Conservation (phyloP, 2,888 invertebrate species). For the Busseola fusca region DNA sequence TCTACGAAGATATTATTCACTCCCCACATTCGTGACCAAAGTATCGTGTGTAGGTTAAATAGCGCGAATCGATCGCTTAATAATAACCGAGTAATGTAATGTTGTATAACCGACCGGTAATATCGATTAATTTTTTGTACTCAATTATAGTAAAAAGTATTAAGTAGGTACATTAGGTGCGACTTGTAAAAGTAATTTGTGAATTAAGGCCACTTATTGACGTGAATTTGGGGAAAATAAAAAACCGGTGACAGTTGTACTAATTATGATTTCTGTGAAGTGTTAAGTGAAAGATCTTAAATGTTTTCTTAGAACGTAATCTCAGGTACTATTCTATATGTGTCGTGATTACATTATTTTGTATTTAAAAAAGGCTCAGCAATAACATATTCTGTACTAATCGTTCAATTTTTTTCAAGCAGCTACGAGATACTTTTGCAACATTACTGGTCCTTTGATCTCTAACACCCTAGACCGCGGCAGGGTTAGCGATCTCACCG, state of each 20-base stretch:
- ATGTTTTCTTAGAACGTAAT: background rate
- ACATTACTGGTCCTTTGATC: background rate
- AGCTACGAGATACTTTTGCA: too few relatives aligned
- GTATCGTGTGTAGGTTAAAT: conserved; percentile 47
- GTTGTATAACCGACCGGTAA: conserved; percentile 55
- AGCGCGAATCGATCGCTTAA: conserved; percentile 54
- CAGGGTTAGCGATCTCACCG: background rate
- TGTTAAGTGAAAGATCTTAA: background rate
- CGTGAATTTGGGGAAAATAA: background rate
- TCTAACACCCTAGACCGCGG: background rate
- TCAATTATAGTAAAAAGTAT: conserved; percentile 22
- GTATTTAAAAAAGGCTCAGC: background rate
- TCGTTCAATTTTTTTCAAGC: background rate
- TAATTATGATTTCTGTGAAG: background rate
- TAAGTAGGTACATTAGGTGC: conserved; percentile 19
- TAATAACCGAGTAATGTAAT: conserved; percentile 48
- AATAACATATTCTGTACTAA: too few relatives aligned
- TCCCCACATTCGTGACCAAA: conserved; percentile 46
- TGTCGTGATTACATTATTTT: background rate
- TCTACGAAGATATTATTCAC: conserved; percentile 11
- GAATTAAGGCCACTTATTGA: conserved; percentile 11
- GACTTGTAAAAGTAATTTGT: conserved; percentile 18
- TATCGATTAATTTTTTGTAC: conserved; percentile 46
- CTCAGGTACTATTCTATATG: background rate
- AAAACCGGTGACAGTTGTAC: background rate